A percentile compares a stretch with the other conserved stretches of the same genome.
Evolutionary conservation across 2,113 vertebrate species (phyloP).

Genomic region (Corythoichthys intestinalis): DNA sequence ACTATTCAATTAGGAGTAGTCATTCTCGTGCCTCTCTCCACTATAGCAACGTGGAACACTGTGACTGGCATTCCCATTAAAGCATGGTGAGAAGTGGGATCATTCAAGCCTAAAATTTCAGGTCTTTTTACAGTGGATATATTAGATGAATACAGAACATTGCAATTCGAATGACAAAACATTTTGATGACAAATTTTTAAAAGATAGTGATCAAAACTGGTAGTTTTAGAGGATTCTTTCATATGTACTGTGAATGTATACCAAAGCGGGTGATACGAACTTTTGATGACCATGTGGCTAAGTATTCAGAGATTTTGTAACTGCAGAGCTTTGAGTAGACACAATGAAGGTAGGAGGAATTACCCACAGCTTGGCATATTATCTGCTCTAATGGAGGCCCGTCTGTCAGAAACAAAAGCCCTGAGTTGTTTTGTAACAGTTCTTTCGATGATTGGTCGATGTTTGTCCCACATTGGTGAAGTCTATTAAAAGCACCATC

Average conservation of each 20-base stretch:
- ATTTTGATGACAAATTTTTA: no score
- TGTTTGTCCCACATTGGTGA: constrained; percentile 34
- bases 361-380: constrained; percentile 57
- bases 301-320: constrained; percentile 11
- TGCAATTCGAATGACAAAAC: no score
- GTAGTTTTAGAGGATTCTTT: neutral
- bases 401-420: constrained; percentile 60
- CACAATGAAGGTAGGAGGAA: constrained; percentile 29
- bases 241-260: neutral
- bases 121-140: no score
- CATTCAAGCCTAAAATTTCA: no score
- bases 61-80: no score
- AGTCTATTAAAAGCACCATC: constrained; percentile 68
- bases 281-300: constrained; percentile 33
- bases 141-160: no score
- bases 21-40: no score
- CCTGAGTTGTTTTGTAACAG: constrained; percentile 47
- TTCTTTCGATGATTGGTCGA: constrained; percentile 47
- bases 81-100: no score
- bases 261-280: constrained; percentile 5
- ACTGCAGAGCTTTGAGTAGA: constrained; percentile 20
- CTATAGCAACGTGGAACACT: no score
- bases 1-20: no score
- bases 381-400: constrained; percentile 60
- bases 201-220: no score